Conservation (phyloP, 2,797 vertebrate genomes). For the Zalophus californianus region DNA sequence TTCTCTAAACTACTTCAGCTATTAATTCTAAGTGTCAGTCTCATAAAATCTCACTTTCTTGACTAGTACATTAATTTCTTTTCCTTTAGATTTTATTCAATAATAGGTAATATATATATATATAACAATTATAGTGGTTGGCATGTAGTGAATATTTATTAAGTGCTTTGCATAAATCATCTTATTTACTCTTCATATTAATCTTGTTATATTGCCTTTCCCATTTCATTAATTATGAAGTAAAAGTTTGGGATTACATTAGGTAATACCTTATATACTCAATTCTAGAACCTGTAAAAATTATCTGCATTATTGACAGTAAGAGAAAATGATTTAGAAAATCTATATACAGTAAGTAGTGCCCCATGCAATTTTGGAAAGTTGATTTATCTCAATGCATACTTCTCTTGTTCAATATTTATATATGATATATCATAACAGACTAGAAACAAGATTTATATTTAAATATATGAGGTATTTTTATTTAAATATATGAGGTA, state of each 20-base stretch:
- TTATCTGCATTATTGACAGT: not conserved
- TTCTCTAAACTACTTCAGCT: not conserved
- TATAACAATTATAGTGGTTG: not conserved
- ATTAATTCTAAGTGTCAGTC: not conserved
- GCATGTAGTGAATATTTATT: not conserved
- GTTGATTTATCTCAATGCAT: not conserved
- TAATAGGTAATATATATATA: not conserved
- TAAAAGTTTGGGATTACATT: not conserved
- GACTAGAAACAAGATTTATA: not conserved
- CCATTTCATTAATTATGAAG: not conserved
- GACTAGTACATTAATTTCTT: not conserved
- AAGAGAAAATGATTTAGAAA: not conserved
- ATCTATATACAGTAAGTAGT: not conserved
- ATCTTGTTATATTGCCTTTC: not conserved
- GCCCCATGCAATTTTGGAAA: not conserved
- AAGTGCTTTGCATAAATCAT: not conserved
- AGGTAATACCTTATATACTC: not conserved
- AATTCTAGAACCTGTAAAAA: not conserved
- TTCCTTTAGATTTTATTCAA: not conserved
- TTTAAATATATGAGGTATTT: not conserved
- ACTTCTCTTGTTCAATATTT: not conserved
- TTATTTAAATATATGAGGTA: not conserved
- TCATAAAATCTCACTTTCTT: not conserved
- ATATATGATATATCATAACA: not conserved
- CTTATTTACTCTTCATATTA: not conserved